phyloP scores from a whole-genome alignment of 2,113 vertebrate genomes.

The Platycercus adscitus region DNA sequence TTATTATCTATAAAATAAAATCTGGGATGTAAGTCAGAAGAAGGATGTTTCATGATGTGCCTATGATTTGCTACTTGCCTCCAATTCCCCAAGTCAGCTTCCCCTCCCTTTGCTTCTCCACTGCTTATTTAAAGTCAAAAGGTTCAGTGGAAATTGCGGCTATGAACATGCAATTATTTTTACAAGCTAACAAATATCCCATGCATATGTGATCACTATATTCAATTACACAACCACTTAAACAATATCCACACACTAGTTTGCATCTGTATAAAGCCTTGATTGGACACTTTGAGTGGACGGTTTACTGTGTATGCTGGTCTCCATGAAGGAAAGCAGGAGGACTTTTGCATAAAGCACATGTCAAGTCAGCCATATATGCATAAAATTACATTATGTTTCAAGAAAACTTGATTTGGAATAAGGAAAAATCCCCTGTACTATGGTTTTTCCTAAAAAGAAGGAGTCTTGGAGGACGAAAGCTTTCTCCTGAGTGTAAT shows the following conservation, averaged over 20 bases:
- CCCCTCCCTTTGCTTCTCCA: not conserved
- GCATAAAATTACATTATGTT: not conserved
- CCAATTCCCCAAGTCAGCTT: not conserved
- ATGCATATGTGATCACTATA: not conserved
- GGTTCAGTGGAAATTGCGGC: not conserved
- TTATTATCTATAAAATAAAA: not conserved
- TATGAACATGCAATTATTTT: slow-evolving; percentile 16
- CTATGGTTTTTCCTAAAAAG: not conserved
- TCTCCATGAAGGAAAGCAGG: not conserved
- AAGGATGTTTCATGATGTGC: not conserved
- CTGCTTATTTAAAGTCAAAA: not conserved
- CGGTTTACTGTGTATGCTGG: not conserved
- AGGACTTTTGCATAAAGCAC: not conserved
- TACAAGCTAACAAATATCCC: not conserved
- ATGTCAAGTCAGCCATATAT: not conserved
- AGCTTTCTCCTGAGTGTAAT: slow-evolving; percentile 9
- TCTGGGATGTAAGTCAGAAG: accelerated
- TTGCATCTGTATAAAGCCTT: slow-evolving; percentile 25
- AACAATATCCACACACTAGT: slow-evolving; percentile 4
- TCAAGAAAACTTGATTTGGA: not conserved
- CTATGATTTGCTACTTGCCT: not conserved
- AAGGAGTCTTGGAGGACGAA: not conserved
- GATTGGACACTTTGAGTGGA: not conserved
- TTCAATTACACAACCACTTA: slow-evolving; percentile 19
- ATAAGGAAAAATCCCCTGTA: not conserved